These are phyloP conservation scores for Atta colombica DNA, from an alignment of 1,140 invertebrate species.

Conservation along the genomic window DNA sequence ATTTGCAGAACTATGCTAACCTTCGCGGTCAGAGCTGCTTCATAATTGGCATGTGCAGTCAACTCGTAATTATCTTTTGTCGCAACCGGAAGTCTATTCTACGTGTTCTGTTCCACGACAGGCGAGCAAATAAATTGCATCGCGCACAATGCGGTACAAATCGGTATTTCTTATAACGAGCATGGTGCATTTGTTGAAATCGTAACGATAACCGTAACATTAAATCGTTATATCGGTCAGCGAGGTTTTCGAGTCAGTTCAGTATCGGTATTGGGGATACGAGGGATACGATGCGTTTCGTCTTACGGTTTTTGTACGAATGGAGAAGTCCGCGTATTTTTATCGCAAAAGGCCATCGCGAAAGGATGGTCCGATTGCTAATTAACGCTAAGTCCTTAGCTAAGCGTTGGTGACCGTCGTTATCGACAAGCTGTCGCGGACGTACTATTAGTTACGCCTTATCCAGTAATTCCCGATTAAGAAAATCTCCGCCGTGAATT, in stretches of 20 bases:
- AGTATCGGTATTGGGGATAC: background rate
- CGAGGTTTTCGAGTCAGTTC: background rate
- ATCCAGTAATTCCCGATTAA: conserved; percentile 71
- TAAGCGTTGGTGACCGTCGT: conserved; percentile 54
- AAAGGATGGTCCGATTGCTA: conserved; percentile 39
- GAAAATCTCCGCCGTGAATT: conserved; percentile 66
- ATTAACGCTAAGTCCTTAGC: conserved; percentile 67
- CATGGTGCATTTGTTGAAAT: background rate
- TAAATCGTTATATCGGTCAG: background rate
- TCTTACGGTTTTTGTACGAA: conserved; percentile 18
- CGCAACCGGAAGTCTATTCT: conserved; percentile 29
- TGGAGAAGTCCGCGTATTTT: conserved; percentile 18
- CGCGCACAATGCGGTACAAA: background rate
- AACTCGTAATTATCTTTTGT: conserved; percentile 54
- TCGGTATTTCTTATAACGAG: background rate
- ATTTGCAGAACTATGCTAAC: conserved; percentile 39
- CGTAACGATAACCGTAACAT: conserved; percentile 25
- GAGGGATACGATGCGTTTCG: conserved; percentile 14
- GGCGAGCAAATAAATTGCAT: background rate
- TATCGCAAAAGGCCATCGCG: conserved; percentile 44
- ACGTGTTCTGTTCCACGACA: background rate
- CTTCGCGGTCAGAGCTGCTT: conserved; percentile 35
- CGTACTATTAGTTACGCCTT: conserved; percentile 71
- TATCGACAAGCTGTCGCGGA: conserved; percentile 66
- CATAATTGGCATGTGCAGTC: conserved; percentile 43